These are phyloP conservation scores for Macroramphosus scolopax DNA, from an alignment of 2,797 vertebrate species.

Conservation along the genomic window DNA sequence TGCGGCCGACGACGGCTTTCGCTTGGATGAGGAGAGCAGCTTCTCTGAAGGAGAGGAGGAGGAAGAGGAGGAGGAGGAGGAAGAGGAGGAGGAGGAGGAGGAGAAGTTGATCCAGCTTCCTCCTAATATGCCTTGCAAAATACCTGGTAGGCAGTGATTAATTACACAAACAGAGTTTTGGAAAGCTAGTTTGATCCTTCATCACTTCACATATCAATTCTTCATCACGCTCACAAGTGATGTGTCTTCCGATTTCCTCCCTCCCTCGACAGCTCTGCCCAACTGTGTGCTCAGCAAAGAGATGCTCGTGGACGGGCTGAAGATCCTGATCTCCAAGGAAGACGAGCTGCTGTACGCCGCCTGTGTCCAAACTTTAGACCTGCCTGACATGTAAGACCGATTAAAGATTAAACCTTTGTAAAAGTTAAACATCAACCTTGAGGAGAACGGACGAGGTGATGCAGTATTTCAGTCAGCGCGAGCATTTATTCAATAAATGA, in stretches of 20 bases:
- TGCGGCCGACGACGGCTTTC: slow-evolving; percentile 86
- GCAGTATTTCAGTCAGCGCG: too few species aligned
- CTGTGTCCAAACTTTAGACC: slow-evolving; percentile 89
- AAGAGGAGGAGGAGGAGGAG: slow-evolving; percentile 53
- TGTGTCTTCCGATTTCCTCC: slow-evolving; percentile 24
- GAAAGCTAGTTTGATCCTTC: slow-evolving; percentile 18
- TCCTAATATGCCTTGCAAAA: slow-evolving; percentile 73
- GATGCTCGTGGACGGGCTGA: slow-evolving; percentile 90
- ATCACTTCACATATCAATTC: slow-evolving; percentile 29
- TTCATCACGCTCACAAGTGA: slow-evolving; percentile 35
- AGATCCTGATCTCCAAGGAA: slow-evolving; percentile 94
- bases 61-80: slow-evolving; percentile 54
- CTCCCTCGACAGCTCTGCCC: slow-evolving; percentile 71
- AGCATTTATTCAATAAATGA: too few species aligned
- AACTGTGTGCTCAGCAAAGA: slow-evolving; percentile 91
- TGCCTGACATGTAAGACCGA: slow-evolving; percentile 97
- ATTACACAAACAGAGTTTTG: slow-evolving; percentile 28
- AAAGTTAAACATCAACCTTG: too few species aligned
- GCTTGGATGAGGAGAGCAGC: slow-evolving; percentile 89
- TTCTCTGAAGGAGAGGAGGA: slow-evolving; percentile 89
- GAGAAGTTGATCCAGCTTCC: slow-evolving; percentile 55
- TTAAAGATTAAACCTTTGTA: too few species aligned
- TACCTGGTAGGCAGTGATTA: slow-evolving; percentile 63
- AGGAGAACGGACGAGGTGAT: too few species aligned
- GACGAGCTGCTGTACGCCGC: slow-evolving; percentile 94